These are phyloP conservation scores for Chydorus sphaericus DNA, from an alignment of 2,888 invertebrate species.

Conservation along the genomic window DNA sequence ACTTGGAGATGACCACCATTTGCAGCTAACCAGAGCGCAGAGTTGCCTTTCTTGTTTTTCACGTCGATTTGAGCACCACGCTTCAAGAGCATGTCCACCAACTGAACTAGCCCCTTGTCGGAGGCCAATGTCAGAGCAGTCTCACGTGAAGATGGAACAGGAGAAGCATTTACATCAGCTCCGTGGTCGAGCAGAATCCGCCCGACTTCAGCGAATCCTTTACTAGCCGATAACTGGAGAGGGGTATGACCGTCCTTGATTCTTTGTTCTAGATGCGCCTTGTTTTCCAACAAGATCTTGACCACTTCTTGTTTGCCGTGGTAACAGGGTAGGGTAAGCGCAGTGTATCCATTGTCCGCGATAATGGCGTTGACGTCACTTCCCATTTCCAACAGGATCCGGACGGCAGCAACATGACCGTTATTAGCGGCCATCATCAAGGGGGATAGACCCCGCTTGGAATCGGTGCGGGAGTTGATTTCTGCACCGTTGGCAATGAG, in stretches of 20 bases:
- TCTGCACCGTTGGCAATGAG: slow-evolving; percentile 88
- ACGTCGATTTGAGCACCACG: slow-evolving; percentile 82
- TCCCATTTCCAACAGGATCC: slow-evolving; percentile 87
- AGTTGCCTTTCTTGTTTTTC: slow-evolving; percentile 98
- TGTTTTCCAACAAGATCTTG: slow-evolving; percentile 81
- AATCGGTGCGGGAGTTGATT: slow-evolving; percentile 93
- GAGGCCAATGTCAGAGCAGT: slow-evolving; percentile 98
- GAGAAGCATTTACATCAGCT: slow-evolving; percentile 96
- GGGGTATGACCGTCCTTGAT: slow-evolving; percentile 98
- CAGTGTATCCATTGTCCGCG: slow-evolving; percentile 97
- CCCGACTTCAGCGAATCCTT: slow-evolving; percentile 97
- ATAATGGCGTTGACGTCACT: slow-evolving; percentile 99
- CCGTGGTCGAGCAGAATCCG: slow-evolving; percentile 87
- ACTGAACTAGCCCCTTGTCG: slow-evolving; percentile 96
- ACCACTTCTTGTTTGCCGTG: slow-evolving; percentile 99
- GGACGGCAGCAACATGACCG: slow-evolving; percentile 88
- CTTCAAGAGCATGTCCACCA: slow-evolving; percentile 60
- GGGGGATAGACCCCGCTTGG: slow-evolving; percentile 94
- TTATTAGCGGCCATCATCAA: slow-evolving; percentile 99
- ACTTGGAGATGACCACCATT: slow-evolving; percentile 95
- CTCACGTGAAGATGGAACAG: slow-evolving; percentile 93
- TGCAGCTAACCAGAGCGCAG: slow-evolving; percentile 93
- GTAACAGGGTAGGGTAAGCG: slow-evolving; percentile 94
- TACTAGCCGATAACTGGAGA: slow-evolving; percentile 98
- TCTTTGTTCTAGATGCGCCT: slow-evolving; percentile 96